Evolutionary conservation across 1,140 invertebrate species (phyloP), one percentile per base, ranked within the genome.

Genomic region (Calliopsis andreniformis): DNA sequence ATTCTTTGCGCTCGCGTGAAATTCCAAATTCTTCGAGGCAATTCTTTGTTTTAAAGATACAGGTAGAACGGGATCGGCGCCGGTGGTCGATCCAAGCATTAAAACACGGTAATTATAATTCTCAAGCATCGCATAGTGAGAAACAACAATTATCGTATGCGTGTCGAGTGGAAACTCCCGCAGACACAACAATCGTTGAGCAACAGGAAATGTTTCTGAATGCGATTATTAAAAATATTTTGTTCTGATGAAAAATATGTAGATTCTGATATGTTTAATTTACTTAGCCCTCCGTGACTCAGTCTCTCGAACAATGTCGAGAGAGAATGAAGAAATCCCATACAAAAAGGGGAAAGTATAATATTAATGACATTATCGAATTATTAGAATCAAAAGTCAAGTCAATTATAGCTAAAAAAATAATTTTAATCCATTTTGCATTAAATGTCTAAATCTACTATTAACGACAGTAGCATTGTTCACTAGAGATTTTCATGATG

Each of bases 221-320:
- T 35, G 39, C n/a, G 70, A 67, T 67, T 75, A 75, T 75, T 75
- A 75, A 75, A 75, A 75, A 75, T 75, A 75, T 75, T 67, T 62
- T 73, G 71, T 73, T 73, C 51, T 58, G 71, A 67, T 75, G 71
- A 75, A 75, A 75, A 75, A 75, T 75, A 75, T 28, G 71, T 67
- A 75, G 63, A 67, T 75, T 75, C 63, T 75, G 71, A 67, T 75
- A 67, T 75, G 63, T 75, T 75, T 63, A 56, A 39, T 73, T 73
- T 20, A 20, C 71, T 67, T 32, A 73, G 59, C 62, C 71, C 71
- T 67, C 62, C 62, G 62, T 56, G 62, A 67, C 62, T 14, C 71
- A 73, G 16, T n/a, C 18, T 28, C 14, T n/a, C 14, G 6, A 28
- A 4, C 23, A 12, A 30, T 10, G 14, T 30, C 5, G 14, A 55